phyloP scores from a whole-genome alignment of 2,113 vertebrate species.

The Calyptommatus sinebrachiatus region DNA sequence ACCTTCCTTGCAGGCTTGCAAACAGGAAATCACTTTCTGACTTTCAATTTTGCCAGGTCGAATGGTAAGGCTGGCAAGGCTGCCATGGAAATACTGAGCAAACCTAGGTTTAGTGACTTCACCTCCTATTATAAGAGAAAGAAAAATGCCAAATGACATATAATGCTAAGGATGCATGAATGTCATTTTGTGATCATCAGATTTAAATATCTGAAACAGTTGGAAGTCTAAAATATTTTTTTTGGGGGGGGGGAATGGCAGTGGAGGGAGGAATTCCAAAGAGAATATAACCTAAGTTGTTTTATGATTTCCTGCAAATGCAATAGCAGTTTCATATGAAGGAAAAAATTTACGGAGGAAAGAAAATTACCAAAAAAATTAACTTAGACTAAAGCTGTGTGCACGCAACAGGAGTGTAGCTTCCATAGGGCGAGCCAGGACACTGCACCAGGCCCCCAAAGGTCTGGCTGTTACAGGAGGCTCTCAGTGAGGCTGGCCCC shows the following conservation, averaged over 20 bases:
- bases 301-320: too few species aligned
- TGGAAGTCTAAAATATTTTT: not conserved
- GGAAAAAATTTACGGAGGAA: too few species aligned
- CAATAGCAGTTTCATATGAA: too few species aligned
- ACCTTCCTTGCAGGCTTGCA: constrained; percentile 97
- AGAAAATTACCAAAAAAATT: too few species aligned
- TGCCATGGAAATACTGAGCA: constrained; percentile 94
- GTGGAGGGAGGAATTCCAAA: not conserved
- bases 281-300: not conserved
- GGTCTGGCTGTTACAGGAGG: too few species aligned
- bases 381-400: too few species aligned
- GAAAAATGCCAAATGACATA: constrained; percentile 26
- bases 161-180: not conserved
- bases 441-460: too few species aligned
- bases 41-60: constrained; percentile 95
- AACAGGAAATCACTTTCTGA: constrained; percentile 95
- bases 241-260: too few species aligned
- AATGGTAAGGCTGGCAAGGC: constrained; percentile 91
- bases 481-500: too few species aligned
- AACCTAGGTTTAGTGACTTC: constrained; percentile 92
- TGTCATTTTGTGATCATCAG: not conserved
- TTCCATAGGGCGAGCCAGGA: too few species aligned
- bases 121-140: constrained; percentile 77
- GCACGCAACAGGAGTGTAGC: too few species aligned
- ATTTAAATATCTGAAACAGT: not conserved